Evolutionary conservation across 2,113 vertebrate species (phyloP), one percentile per base, ranked within the genome.

Genomic region (Polypterus senegalus): DNA sequence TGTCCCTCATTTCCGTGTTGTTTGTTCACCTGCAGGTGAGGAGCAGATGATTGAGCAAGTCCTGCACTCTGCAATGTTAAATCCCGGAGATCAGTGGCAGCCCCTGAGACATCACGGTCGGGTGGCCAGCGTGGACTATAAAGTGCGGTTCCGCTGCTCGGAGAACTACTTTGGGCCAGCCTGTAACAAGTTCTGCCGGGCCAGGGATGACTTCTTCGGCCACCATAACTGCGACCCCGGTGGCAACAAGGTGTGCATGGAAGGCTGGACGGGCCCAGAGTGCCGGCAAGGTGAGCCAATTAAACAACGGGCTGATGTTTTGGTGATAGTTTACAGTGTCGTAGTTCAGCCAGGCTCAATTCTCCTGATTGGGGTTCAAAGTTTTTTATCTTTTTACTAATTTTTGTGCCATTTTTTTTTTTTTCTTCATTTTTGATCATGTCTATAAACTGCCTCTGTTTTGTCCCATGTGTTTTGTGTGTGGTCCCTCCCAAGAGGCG

Each of bases 181-280:
- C 60, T 92, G 79, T 81, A 83, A 79, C 80, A 83, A 81, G 72
- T 77, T 90, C 71, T 82, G 85, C 75, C 79, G 75, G 46, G 70
- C 47, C 55, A 85, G 73, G 0, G 74, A 77, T 47, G 88, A 85
- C 78, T 92, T 85, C 67, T 87, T 81, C 2, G 81, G 91, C 27
- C 83, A 92, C 75, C 77, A 89, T 63, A 75, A 67, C 79, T 92
- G 90, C n/a, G 89, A 91, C 46, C 65, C 66, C 4, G 74, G 66
- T 0, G 89, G 90, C 70, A 84, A 76, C 58, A 91, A 92, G 63
- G 73, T 85, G 70, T 90, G 90, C 72, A 86, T 87, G 61, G 85
- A 89, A 1, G 91, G 90, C 61, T 81, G 86, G 82, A 82, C 69
- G 1, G 79, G 79, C 27, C 67, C 69, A 5, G 77, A 80, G 64